phyloP scores from a whole-genome alignment of 2,113 vertebrate genomes.

The Chloropsis hardwickii region DNA sequence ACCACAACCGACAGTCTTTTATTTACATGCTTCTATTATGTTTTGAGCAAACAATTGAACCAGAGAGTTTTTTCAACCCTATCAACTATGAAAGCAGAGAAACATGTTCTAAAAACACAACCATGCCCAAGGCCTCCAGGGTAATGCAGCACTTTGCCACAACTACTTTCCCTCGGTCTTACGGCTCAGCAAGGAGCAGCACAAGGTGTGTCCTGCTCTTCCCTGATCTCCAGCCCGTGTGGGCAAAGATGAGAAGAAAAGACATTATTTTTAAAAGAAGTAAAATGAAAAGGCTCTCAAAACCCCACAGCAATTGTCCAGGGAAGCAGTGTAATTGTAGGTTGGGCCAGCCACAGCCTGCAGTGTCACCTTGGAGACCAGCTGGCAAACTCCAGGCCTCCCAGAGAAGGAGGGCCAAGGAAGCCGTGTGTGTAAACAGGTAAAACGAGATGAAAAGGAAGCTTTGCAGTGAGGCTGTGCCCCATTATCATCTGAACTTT shows the following conservation, averaged over 20 bases:
- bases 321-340: background rate
- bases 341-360: background rate
- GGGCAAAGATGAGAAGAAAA: background rate
- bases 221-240: rapidly evolving
- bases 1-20: background rate
- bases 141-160: background rate
- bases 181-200: rapidly evolving
- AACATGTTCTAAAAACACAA: rapidly evolving
- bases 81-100: background rate
- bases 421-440: background rate
- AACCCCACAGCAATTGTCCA: background rate
- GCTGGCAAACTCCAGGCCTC: slow-evolving; percentile 18
- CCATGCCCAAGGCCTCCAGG: rapidly evolving
- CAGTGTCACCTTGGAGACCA: slow-evolving; percentile 43
- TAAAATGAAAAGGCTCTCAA: background rate
- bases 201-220: rapidly evolving
- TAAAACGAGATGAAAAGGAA: background rate
- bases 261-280: background rate
- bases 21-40: background rate
- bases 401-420: background rate
- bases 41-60: background rate
- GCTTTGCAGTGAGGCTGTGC: rapidly evolving
- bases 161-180: rapidly evolving
- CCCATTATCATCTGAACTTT: background rate
- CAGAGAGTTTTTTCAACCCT: background rate